phyloP scores from a whole-genome alignment of 1,140 invertebrate genomes.

The Bombus fervidus region DNA sequence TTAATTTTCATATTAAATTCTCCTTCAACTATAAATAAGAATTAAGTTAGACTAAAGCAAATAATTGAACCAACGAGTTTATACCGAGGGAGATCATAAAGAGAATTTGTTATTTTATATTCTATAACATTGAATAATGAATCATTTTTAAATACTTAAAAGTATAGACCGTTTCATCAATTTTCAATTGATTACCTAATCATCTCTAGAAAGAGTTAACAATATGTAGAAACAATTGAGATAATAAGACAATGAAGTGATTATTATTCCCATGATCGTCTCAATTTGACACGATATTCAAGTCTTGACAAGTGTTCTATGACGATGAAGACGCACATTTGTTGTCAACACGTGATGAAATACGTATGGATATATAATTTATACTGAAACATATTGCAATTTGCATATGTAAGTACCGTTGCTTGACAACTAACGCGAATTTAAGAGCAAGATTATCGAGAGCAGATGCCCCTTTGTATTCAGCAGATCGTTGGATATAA shows the following conservation, averaged over 20 bases:
- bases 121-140: no score
- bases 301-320: neutral
- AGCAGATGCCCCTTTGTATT: constrained; percentile 8
- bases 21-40: no score
- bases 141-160: neutral
- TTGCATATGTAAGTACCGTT: neutral
- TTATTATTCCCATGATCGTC: neutral
- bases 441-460: neutral
- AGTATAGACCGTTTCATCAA: neutral
- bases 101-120: no score
- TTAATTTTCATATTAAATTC: no score
- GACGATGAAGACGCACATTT: neutral
- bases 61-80: no score
- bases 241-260: neutral
- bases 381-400: neutral
- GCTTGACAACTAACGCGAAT: neutral
- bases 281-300: neutral
- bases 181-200: neutral
- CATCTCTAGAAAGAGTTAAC: neutral
- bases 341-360: neutral
- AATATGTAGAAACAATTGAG: neutral
- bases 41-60: no score
- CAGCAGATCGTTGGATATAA: neutral
- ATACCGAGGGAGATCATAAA: no score
- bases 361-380: neutral